Evolutionary conservation across 1,140 invertebrate genomes (phyloP).

Genomic region (Dysdera silvatica): DNA sequence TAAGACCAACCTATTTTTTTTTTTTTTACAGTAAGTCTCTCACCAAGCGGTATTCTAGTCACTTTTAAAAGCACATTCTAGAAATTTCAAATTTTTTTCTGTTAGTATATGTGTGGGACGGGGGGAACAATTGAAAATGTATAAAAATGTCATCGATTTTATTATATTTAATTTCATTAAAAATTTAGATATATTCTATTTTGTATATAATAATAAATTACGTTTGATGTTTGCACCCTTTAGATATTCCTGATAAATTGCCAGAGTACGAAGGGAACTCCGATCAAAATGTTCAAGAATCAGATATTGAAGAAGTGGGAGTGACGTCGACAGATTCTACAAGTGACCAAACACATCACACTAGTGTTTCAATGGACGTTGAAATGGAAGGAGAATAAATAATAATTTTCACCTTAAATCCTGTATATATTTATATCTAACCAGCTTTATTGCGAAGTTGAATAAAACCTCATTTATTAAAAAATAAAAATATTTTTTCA

Average conservation of each 20-base stretch:
- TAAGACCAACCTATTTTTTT: no score
- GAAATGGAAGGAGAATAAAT: conserved; percentile 22
- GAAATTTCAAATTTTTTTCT: no score
- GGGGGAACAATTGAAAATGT: no score
- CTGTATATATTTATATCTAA: no score
- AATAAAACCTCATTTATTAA: no score
- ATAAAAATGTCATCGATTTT: background rate
- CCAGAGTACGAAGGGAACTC: conserved; percentile 14
- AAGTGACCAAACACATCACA: conserved; percentile 11
- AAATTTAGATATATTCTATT: background rate
- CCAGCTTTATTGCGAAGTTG: no score
- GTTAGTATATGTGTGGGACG: no score
- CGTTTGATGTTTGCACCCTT: background rate
- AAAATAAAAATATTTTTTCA: no score
- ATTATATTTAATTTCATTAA: background rate
- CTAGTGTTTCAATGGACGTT: conserved; percentile 22
- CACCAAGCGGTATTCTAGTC: no score
- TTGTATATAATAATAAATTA: background rate
- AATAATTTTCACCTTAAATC: no score
- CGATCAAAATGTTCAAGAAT: conserved; percentile 4
- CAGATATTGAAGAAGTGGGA: conserved; percentile 15
- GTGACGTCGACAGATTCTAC: conserved; percentile 21
- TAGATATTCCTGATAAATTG: conserved; percentile 21
- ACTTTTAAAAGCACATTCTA: no score
- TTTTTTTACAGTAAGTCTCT: no score